Base-by-base conservation (phyloP, 2,888 invertebrate species). In the Cheilosia scutellata region DNA sequence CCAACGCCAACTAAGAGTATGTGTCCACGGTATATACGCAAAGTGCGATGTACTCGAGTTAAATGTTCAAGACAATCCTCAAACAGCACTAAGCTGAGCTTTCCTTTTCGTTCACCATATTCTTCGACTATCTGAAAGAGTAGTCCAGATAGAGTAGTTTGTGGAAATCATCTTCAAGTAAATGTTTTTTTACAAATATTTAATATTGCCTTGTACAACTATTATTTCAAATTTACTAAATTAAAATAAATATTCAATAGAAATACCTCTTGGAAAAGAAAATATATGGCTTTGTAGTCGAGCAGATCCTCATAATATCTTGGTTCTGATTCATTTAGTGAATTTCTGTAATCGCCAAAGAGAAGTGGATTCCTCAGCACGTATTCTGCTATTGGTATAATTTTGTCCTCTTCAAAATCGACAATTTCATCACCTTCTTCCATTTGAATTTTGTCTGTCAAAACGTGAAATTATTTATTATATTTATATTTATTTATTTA, bases 51-150 rank as follows among this genome's bases (percentile, higher is more conserved):
- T 11, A 97, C 94, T 57, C 98, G 94, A 0, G 97, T 98, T 89
- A 98, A 91, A 91, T 98, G 98, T 90, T 98, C 98, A 65, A 98
- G 92, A 51, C 97, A 98, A 90, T 98, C 98, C 90, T 98, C 97
- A 91, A 98, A 98, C 29, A 98, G 93, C 0, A 98, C 97, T 87
- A 98, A 94, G 29, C 95, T 95, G 93, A 98, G 94, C 90, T 96
- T 95, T 79, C 93, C 93, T 63, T 94, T 93, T 29, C 94, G 94
- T 88, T 97, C 97, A 90, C 96, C 96, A 92, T 96, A 98, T 88
- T 97, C 96, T 88, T 96, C 96, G 53, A 98, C 91, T 87, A 98
- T 97, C 96, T 96, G 89, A 0, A 86, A 79, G 25, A 40, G 29
- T 11, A 37, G 37, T 37, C 11, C 7, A 37, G 11, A 11, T 33